phyloP scores from a whole-genome alignment of 1,140 invertebrate species.

The Epicauta chinensis region DNA sequence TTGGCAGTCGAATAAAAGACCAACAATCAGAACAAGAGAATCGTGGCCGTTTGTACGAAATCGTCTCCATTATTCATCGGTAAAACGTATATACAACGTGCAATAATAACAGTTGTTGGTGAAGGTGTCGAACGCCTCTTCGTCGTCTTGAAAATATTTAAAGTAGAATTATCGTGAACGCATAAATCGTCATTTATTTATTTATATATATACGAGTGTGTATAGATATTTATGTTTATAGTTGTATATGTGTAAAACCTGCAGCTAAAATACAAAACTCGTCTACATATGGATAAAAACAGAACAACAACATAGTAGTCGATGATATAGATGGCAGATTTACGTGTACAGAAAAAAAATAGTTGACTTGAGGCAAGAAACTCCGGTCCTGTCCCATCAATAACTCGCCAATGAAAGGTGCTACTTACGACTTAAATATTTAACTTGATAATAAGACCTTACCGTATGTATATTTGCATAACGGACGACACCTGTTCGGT shows the following conservation, averaged over 20 bases:
- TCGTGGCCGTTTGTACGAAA: no score
- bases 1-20: no score
- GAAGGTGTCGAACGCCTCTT: slow-evolving; percentile 15
- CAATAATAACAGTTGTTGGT: slow-evolving; percentile 13
- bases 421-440: slow-evolving; percentile 35
- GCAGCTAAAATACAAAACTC: neutral
- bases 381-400: slow-evolving; percentile 25
- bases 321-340: slow-evolving; percentile 14
- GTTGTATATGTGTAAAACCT: slow-evolving; percentile 7
- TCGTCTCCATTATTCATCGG: no score
- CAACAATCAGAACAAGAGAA: no score
- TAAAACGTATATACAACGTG: neutral
- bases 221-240: no score
- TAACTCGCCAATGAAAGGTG: slow-evolving; percentile 31
- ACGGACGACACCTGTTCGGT: slow-evolving; percentile 27
- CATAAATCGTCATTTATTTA: slow-evolving; percentile 20
- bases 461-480: slow-evolving; percentile 26
- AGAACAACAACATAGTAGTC: no score
- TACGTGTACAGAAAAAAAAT: slow-evolving; percentile 14
- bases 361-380: slow-evolving; percentile 17
- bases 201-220: no score
- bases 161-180: slow-evolving; percentile 27
- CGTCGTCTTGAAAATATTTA: slow-evolving; percentile 18
- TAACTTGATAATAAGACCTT: slow-evolving; percentile 31
- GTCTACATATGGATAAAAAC: no score